Percentiles rank a stretch among this genome's conserved stretches.
phyloP scores from a whole-genome alignment of 2,797 vertebrate genomes.

The Sandelia bainsii region DNA sequence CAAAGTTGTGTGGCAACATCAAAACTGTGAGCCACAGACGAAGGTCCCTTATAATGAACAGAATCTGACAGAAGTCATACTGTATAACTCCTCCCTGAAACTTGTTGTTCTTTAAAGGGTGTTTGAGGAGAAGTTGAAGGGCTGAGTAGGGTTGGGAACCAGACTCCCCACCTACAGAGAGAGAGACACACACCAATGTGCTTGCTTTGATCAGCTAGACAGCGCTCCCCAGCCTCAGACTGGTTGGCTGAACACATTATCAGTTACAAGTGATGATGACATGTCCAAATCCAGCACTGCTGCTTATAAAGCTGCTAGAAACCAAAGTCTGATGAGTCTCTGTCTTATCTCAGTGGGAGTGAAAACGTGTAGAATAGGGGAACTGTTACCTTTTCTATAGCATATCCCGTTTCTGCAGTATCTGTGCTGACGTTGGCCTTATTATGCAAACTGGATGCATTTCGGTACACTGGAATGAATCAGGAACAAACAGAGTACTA shows the following conservation, averaged over 20 bases:
- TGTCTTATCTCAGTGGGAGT: conserved; percentile 2
- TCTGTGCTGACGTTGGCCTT: not conserved
- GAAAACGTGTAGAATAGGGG: not conserved
- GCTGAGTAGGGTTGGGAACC: conserved; percentile 9
- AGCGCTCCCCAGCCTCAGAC: conserved; percentile 1
- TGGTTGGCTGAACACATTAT: conserved; percentile 45
- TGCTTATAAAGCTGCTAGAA: conserved; percentile 45
- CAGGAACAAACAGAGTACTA: not conserved
- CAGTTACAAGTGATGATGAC: conserved; percentile 58
- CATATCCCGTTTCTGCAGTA: not conserved
- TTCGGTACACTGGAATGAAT: not conserved
- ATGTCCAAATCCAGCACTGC: conserved; percentile 47
- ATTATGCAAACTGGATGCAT: not conserved
- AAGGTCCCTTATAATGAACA: not conserved
- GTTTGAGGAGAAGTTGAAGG: conserved; percentile 15
- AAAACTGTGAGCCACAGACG: too few species aligned
- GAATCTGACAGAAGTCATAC: conserved; percentile 11
- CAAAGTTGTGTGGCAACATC: too few species aligned
- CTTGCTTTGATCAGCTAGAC: not conserved
- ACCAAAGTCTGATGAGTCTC: conserved; percentile 28
- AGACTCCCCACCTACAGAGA: conserved; percentile 6
- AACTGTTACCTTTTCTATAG: not conserved
- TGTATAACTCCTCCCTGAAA: not conserved
- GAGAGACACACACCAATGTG: not conserved
- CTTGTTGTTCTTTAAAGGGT: conserved; percentile 5